Evolutionary conservation across 2,113 vertebrate species (phyloP), one percentile per base, ranked within the genome.

Genomic region (Scytalopus superciliaris): DNA sequence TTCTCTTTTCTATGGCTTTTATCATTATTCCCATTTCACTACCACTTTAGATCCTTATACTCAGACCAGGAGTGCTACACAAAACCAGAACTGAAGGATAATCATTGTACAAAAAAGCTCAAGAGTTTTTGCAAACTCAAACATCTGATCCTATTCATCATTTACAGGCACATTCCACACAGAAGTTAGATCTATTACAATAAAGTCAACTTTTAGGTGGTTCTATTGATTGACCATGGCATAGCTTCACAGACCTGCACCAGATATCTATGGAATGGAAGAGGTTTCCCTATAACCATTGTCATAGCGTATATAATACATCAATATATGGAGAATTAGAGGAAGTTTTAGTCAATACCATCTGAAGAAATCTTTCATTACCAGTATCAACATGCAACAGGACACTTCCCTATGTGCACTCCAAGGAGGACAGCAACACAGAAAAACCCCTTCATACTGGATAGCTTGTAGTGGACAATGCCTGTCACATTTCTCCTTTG

Each of bases 401-500:
- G 23, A 74, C 21, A 21, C 35, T 62, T 63, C 49, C 17, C 17
- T 89, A 6, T 24, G 4, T 10, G 4, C 52, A 35, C 28, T 69
- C 30, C 42, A 80, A 57, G 37, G 25, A 59, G 28, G 50, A 67
- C 4, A 56, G 28, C 31, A 80, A 39, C 19, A 64, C 39, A 10
- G 42, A 53, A 70, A 23, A 25, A 6, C 0, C 1, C 5, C 17
- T 47, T 73, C 4, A 9, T 49, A 56, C 8, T 31, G 33, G 72
- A 64, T 8, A 37, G 27, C 19, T 40, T 33, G 8, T 21, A 42
- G 14, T 6, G 30, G 21, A 49, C 14, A 49, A 12, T 10, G 78
- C 11, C 19, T 44, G 21, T 10, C 1, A 3, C 33, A 42, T 28
- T 62, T n/a, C n/a, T 52, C n/a, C 25, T 68, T 33, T 0, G 0